Conservation (phyloP, 2,113 vertebrate species). For the Hepsetus odoe region DNA sequence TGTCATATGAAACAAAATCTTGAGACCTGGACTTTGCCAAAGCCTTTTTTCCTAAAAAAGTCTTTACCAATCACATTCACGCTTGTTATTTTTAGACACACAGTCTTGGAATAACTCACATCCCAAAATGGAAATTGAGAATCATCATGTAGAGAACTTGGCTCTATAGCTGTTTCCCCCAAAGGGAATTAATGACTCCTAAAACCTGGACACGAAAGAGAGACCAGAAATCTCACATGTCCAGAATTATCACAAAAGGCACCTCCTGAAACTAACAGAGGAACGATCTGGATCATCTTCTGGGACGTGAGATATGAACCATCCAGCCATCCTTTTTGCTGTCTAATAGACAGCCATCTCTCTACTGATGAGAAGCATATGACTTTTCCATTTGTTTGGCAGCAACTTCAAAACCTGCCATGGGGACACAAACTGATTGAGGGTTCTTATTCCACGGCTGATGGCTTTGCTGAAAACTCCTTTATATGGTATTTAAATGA, state of each 20-base stretch:
- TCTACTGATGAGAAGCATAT: constrained; percentile 28
- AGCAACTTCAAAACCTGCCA: constrained; percentile 4
- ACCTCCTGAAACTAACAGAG: constrained; percentile 37
- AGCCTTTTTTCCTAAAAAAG: constrained; percentile 7
- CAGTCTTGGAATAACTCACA: constrained; percentile 45
- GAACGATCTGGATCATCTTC: constrained; percentile 21
- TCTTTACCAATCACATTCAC: constrained; percentile 10
- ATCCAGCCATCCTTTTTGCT: constrained; percentile 6
- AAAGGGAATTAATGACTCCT: constrained; percentile 29
- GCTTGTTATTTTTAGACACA: constrained; percentile 50
- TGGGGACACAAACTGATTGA: background rate
- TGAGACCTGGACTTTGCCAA: constrained; percentile 2
- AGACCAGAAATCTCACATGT: constrained; percentile 11
- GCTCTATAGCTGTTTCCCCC: constrained; percentile 32
- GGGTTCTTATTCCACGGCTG: background rate
- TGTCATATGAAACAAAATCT: constrained; percentile 4
- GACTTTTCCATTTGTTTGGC: constrained; percentile 7
- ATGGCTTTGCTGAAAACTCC: background rate
- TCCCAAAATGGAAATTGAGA: constrained; percentile 53
- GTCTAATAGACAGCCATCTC: constrained; percentile 10
- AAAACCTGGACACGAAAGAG: constrained; percentile 3
- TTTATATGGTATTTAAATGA: background rate
- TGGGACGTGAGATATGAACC: constrained; percentile 4
- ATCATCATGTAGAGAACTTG: constrained; percentile 44
- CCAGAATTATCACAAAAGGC: constrained; percentile 23